Conservation (phyloP, 2,113 vertebrate species). For the Mesitornis unicolor region DNA sequence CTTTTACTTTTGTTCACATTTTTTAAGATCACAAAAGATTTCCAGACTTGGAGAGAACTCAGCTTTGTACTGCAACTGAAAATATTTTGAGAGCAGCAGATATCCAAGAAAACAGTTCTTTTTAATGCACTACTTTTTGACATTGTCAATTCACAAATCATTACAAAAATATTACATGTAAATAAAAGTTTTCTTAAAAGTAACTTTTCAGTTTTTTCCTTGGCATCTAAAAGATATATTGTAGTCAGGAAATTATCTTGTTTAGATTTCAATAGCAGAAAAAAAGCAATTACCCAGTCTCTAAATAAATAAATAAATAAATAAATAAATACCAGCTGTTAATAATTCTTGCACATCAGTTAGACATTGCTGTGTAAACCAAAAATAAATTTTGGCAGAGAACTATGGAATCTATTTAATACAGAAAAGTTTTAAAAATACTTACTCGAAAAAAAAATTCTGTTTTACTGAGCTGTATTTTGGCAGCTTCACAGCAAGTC, state of each 20-base stretch:
- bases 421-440: neutral
- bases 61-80: neutral
- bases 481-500: constrained; percentile 15
- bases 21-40: neutral
- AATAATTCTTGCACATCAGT: constrained; percentile 20
- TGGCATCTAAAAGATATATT: neutral
- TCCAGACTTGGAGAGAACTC: neutral
- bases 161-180: neutral
- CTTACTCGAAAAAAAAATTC: constrained; percentile 7
- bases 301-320: neutral
- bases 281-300: neutral
- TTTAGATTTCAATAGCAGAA: neutral
- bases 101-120: neutral
- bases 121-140: neutral
- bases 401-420: constrained; percentile 32
- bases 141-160: neutral
- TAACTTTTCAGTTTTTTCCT: neutral
- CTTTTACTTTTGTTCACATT: neutral
- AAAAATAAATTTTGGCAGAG: neutral
- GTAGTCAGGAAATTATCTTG: neutral
- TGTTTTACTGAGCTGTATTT: constrained; percentile 8
- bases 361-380: neutral
- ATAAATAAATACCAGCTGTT: neutral
- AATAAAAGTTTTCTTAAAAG: neutral
- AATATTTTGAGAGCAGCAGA: neutral